A percentile compares a stretch with the other conserved stretches of the same genome.
Conservation (phyloP, 2,797 vertebrate species). For the Lemur catta region DNA sequence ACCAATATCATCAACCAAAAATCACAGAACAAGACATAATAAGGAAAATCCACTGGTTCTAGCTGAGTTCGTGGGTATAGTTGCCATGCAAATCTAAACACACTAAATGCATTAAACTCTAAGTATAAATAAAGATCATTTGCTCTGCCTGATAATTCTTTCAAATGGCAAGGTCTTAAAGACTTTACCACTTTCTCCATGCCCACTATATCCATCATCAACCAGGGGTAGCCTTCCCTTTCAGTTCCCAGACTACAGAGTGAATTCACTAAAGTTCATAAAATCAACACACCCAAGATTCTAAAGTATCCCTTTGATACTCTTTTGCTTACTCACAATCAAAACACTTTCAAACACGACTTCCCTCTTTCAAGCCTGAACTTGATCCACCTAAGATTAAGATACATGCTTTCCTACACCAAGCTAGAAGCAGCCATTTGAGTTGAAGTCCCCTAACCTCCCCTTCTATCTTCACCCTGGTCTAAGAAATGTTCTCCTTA, state of each 20-base stretch:
- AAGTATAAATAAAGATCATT: neutral
- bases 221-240: too few species aligned
- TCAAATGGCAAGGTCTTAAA: neutral
- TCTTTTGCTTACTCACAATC: neutral
- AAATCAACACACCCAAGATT: neutral
- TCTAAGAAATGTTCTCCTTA: neutral
- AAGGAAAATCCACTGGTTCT: neutral
- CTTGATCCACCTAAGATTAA: neutral
- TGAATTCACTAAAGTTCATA: neutral
- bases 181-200: neutral
- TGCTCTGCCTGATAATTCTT: neutral
- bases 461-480: neutral
- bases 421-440: neutral
- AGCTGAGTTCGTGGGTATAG: neutral
- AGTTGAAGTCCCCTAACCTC: neutral
- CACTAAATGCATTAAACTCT: neutral
- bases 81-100: neutral
- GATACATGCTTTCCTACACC: neutral
- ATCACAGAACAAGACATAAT: neutral
- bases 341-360: neutral
- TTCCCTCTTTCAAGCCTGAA: neutral
- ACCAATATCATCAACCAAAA: neutral
- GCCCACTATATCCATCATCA: neutral
- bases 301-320: neutral
- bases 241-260: neutral